Percentiles rank a stretch among this genome's conserved stretches.
Evolutionary conservation across 37 sponge, comb jelly and placozoan genomes (phyloP).

Genomic region (Chondrilla cf. caribensis): DNA sequence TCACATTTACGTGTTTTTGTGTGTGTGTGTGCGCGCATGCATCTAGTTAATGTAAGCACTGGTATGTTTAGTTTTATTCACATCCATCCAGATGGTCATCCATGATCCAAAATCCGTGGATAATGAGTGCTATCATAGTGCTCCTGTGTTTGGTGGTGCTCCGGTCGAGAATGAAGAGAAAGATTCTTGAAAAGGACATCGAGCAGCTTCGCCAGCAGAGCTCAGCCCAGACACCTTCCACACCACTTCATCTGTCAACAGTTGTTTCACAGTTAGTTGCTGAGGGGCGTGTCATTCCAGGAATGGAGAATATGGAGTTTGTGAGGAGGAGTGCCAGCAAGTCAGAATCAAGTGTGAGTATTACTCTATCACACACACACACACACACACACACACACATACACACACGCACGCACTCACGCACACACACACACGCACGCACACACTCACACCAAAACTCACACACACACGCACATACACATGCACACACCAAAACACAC

Average conservation of each 20-base stretch:
- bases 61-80: no score
- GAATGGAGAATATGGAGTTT: background rate
- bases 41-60: no score
- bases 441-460: no score
- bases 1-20: no score
- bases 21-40: no score
- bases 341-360: constrained; percentile 13
- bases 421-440: no score
- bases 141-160: background rate
- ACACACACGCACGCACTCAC: no score
- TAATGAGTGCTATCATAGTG: background rate
- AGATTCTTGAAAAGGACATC: background rate
- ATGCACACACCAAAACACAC: no score
- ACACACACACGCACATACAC: no score
- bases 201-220: background rate
- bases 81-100: background rate
- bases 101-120: background rate
- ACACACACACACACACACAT: no score
- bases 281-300: no score
- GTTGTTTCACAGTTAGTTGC: background rate
- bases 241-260: background rate
- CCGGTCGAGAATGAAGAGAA: background rate
- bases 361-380: no score
- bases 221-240: background rate
- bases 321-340: constrained; percentile 1